phyloP scores from a whole-genome alignment of 2,113 vertebrate genomes.

The Barbus barbus region DNA sequence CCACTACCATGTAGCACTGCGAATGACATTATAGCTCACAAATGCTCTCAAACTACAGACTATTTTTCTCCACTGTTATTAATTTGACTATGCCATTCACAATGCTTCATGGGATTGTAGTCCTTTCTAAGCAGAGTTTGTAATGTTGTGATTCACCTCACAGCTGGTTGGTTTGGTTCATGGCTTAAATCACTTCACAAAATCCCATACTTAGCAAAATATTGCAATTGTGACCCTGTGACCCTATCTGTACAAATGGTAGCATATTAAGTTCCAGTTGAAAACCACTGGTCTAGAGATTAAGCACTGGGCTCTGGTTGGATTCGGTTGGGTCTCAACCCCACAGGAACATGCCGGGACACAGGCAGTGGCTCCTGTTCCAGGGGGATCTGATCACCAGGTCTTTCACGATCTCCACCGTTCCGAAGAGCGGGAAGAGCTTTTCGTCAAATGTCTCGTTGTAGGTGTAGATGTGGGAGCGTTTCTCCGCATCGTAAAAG shows the following conservation, averaged over 20 bases:
- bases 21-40: too few species aligned
- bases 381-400: conserved; percentile 72
- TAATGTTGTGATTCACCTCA: too few species aligned
- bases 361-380: conserved; percentile 65
- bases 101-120: too few species aligned
- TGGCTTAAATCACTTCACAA: background rate
- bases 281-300: conserved; percentile 24
- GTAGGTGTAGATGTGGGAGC: conserved; percentile 78
- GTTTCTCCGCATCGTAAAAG: conserved; percentile 75
- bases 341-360: conserved; percentile 71
- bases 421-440: conserved; percentile 78
- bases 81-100: too few species aligned
- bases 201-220: background rate
- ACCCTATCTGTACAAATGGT: background rate
- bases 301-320: background rate
- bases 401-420: conserved; percentile 76
- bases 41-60: too few species aligned
- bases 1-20: too few species aligned
- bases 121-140: too few species aligned
- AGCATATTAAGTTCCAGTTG: background rate
- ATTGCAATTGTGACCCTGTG: background rate
- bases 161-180: background rate
- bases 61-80: too few species aligned
- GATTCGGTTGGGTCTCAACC: conserved; percentile 53
- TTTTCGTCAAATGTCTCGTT: conserved; percentile 73